These are phyloP conservation scores for Smutsia temminckii DNA, from an alignment of 2,797 vertebrate species.

Conservation along the genomic window DNA sequence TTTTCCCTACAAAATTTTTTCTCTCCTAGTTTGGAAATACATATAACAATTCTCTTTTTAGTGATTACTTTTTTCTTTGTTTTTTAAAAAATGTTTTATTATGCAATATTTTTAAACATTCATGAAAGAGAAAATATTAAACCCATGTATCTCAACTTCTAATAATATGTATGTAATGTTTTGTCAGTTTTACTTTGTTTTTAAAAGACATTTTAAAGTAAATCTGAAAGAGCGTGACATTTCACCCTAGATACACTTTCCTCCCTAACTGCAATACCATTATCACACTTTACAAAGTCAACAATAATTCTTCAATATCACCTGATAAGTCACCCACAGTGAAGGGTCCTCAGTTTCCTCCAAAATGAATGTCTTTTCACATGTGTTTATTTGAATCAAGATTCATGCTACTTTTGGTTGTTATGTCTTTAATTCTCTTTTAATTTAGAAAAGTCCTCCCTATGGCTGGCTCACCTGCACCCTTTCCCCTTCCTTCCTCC, in stretches of 20 bases:
- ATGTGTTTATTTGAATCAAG: background rate
- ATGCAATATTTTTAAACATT: background rate
- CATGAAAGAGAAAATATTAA: background rate
- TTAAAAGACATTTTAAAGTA: background rate
- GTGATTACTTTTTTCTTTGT: background rate
- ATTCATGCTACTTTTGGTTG: background rate
- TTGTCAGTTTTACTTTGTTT: background rate
- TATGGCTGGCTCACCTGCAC: background rate
- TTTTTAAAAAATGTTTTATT: background rate
- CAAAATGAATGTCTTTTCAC: background rate
- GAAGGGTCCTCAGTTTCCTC: background rate
- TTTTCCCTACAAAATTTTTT: background rate
- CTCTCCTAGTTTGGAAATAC: background rate
- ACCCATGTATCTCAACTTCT: background rate
- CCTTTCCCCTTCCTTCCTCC: background rate
- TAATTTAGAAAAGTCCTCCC: background rate
- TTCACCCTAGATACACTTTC: background rate
- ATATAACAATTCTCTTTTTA: background rate
- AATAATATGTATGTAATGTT: background rate
- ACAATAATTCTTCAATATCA: background rate
- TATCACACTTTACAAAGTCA: background rate
- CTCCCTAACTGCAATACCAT: background rate
- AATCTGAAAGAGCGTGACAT: background rate
- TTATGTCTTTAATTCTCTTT: background rate
- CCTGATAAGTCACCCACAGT: too few relatives aligned